Percentiles rank a stretch among this genome's conserved stretches.
These are phyloP conservation scores for Elgonia sp. DNA, from an alignment of 2,888 invertebrate species.

Conservation along the genomic window DNA sequence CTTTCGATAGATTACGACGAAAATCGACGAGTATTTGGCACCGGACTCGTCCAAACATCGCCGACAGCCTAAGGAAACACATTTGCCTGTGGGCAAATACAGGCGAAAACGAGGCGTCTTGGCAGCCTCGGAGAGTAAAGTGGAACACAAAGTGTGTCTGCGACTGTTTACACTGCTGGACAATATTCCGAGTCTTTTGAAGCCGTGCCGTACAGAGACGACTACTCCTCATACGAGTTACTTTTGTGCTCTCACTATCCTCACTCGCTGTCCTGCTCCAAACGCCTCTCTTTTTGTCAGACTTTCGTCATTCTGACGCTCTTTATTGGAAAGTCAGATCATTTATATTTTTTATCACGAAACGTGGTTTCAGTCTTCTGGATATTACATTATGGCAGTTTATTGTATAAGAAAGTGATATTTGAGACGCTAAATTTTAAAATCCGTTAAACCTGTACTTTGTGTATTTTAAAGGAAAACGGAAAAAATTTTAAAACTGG, in stretches of 20 bases:
- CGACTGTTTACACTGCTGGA: constrained; percentile 84
- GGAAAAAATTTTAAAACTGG: no score
- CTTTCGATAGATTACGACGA: constrained; percentile 77
- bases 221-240: constrained; percentile 78
- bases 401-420: no score
- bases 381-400: no score
- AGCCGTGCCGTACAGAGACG: constrained; percentile 80
- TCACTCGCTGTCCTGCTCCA: constrained; percentile 40
- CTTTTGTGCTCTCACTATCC: constrained; percentile 75
- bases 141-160: constrained; percentile 85
- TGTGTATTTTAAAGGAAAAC: no score
- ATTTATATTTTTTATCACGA: constrained; percentile 4
- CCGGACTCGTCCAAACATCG: constrained; percentile 84
- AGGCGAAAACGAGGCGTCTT: constrained; percentile 78
- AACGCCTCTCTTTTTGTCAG: constrained; percentile 1
- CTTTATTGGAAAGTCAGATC: constrained; percentile 44
- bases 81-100: constrained; percentile 86
- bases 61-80: constrained; percentile 86
- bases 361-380: no score
- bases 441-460: no score
- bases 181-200: constrained; percentile 85
- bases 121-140: constrained; percentile 81
- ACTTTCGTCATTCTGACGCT: constrained; percentile 26
- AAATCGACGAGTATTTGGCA: constrained; percentile 78
- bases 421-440: no score